Evolutionary conservation across 2,888 invertebrate genomes (phyloP), one percentile per base, ranked within the genome.

Genomic region (Arctia plantaginis): DNA sequence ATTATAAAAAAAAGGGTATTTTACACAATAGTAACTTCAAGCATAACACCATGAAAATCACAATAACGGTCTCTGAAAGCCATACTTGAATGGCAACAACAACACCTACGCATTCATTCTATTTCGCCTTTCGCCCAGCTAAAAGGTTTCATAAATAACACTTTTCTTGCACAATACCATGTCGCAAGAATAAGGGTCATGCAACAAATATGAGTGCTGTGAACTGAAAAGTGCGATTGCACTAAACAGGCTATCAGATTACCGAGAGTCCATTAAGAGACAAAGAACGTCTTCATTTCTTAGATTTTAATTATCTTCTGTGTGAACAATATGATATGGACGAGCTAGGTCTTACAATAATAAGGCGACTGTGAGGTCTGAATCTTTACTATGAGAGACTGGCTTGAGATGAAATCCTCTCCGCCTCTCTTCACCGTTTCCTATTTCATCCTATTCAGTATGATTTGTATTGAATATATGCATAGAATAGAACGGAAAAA

Each of bases 241-340:
- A 82, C 79, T 77, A 78, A 80, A 83, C 74, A 80, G 30, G 74
- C 72, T 81, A 86, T 87, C 87, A 74, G 73, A 79, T 87, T 82
- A 80, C 87, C 78, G 62, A 79, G 78, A 78, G 78, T 86, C 86
- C 86, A 86, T 87, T 86, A 87, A 75, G 33, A 78, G 77, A 87
- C 85, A 86, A 86, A 78, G 77, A 77, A 69, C 74, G 65, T 71
- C 74, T 77, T 71, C 71, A 71, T 75, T 76, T 80, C 71, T 62
- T 75, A 78, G 6, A 72, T 82, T 78, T 82, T 78, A 85, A 83
- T 87, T 85, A 80, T 80, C 75, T 76, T 71, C 75, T 76, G 77
- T 81, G 71, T 20, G 65, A 74, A 80, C 68, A 78, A 74, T 70
- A 30, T 64, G 64, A 15, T 23, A 44, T 15, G 7, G 59, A 68